Percentiles rank a stretch among this genome's conserved stretches.
phyloP scores from a whole-genome alignment of 2,797 vertebrate species.

The Telmatherina bonti region DNA sequence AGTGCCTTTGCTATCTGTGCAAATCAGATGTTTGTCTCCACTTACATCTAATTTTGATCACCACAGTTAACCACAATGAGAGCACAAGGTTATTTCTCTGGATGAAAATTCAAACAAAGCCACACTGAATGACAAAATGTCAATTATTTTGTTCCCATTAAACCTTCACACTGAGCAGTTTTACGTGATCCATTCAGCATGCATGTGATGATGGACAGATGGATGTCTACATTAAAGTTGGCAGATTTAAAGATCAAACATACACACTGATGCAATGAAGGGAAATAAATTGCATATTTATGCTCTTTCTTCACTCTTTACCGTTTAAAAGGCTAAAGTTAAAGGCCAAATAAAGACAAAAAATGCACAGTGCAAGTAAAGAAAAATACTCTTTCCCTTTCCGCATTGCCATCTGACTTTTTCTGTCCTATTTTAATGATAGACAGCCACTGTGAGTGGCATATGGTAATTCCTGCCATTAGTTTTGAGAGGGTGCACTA shows the following conservation, averaged over 20 bases:
- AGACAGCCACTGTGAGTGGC: conserved; percentile 49
- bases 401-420: conserved; percentile 5
- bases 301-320: conserved; percentile 25
- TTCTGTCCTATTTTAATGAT: conserved; percentile 33
- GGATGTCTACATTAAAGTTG: conserved; percentile 57
- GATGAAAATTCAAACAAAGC: not conserved
- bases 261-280: conserved; percentile 73
- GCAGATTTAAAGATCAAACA: conserved; percentile 74
- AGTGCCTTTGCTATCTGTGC: not conserved
- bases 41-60: conserved; percentile 9
- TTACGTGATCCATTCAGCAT: conserved; percentile 31
- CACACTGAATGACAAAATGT: conserved; percentile 5
- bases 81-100: conserved; percentile 21
- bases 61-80: conserved; percentile 8
- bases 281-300: conserved; percentile 51
- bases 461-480: conserved; percentile 53
- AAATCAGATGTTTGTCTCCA: conserved; percentile 10
- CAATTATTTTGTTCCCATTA: not conserved
- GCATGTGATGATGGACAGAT: conserved; percentile 58
- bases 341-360: conserved; percentile 19
- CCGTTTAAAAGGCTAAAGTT: conserved; percentile 37
- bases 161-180: conserved; percentile 4
- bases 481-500: conserved; percentile 28
- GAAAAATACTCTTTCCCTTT: conserved; percentile 18
- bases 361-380: not conserved